Percentiles rank a stretch among this genome's conserved stretches.
Conservation (phyloP, 1,140 invertebrate genomes). For the Sminthurinus signatus region DNA sequence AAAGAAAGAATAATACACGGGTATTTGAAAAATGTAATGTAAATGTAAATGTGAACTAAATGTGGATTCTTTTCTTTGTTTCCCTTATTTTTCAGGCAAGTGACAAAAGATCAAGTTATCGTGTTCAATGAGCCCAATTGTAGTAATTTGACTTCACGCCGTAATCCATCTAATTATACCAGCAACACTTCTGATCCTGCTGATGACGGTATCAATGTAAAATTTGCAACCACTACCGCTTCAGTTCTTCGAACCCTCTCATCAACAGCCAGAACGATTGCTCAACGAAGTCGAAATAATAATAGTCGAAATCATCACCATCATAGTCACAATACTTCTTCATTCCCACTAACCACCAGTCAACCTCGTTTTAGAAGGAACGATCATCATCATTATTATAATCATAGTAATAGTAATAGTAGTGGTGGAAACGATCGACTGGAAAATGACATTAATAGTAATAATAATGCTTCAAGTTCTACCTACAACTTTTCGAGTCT, state of each 20-base stretch:
- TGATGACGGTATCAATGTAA: not conserved
- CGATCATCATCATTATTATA: too few relatives aligned
- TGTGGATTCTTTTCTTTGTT: too few relatives aligned
- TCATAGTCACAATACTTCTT: too few relatives aligned
- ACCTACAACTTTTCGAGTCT: too few relatives aligned
- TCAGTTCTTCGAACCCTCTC: not conserved
- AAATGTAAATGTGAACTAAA: too few relatives aligned
- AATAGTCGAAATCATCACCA: too few relatives aligned
- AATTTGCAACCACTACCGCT: constrained; percentile 4
- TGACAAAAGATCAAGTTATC: constrained; percentile 31
- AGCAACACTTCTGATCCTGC: not conserved
- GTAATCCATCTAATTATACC: not conserved
- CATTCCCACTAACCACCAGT: not conserved
- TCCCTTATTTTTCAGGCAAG: too few relatives aligned
- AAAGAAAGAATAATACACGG: too few relatives aligned
- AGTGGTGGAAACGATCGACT: not conserved
- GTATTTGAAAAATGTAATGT: too few relatives aligned
- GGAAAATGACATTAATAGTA: not conserved
- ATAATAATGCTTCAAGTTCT: too few relatives aligned
- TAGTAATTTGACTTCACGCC: constrained; percentile 13
- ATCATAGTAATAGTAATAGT: constrained; percentile 1
- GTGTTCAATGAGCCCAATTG: constrained; percentile 29
- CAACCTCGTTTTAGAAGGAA: not conserved
- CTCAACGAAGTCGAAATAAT: too few relatives aligned
- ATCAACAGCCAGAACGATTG: not conserved